Base-by-base conservation (phyloP, 2,888 invertebrate species). In the Trichogramma dendrolimi region DNA sequence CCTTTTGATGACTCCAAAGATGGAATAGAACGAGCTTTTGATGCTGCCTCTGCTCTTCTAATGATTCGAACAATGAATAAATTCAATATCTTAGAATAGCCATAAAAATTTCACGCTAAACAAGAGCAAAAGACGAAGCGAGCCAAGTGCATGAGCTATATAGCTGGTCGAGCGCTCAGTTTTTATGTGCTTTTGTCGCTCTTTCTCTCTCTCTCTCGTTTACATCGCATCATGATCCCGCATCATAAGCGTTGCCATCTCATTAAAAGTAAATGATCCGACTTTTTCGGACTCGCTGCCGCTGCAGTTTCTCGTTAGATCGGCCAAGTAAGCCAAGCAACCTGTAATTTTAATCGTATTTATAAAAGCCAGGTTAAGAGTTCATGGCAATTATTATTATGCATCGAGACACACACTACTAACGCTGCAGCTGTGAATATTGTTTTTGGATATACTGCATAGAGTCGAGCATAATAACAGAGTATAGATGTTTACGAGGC, bases 281-380 rank as follows among this genome's bases (percentile, higher is more conserved):
- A 14, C 49, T 47, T 59, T 52, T 54, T 48, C 55, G 40, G 11
- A 11, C 14, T 48, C 6, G 48, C 14, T 48, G 48, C 5, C 11
- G 48, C 11, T 48, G 48, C 38, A 43, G n/a, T 40, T 42, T 42
- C 60, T 63, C 53, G 55, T 62, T 62, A 62, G 52, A 51, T 10
- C 4, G 3, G 6, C 48, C 11, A 48, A 6, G 40, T 42, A 8
- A 40, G 42, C 10, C 55, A 49, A 39, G 54, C 43, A 60, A 10
- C 57, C 60, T 50, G 51, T 63, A 60, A 63, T 63, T 63, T 60
- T 57, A 63, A 60, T 61, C 57, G 50, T 39, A 42, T 40, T 6
- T 10, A 46, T 11, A 5, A 48, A 11, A 48, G 48, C 27, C 27
- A 27, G 48, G 48, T n/a, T 11, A 50, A 54, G 49, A 46, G 39